Conservation (phyloP, 2,797 vertebrate species). For the Gambusia yucatana region DNA sequence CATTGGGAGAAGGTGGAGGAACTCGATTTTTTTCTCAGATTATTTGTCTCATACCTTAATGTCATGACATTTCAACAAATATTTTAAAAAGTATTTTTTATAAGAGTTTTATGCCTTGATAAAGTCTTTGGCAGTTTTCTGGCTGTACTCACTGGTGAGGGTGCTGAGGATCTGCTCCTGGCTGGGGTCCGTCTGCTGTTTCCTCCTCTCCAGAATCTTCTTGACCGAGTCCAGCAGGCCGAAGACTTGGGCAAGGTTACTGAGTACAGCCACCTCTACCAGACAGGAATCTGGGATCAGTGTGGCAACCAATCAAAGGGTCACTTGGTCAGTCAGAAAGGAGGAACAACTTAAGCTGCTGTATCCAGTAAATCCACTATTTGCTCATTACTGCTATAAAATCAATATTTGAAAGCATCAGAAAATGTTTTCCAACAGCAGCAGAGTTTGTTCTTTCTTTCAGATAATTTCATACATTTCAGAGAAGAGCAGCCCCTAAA, state of each 20-base stretch:
- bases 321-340: constrained; percentile 59
- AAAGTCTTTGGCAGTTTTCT: not conserved
- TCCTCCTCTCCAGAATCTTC: constrained; percentile 89
- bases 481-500: not conserved
- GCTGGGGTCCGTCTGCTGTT: constrained; percentile 88
- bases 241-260: constrained; percentile 94
- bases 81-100: too few relatives aligned
- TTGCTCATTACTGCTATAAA: not conserved
- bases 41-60: too few relatives aligned
- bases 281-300: constrained; percentile 77
- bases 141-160: constrained; percentile 83
- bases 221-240: constrained; percentile 93
- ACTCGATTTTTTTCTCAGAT: too few relatives aligned
- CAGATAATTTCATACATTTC: not conserved
- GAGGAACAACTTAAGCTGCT: constrained; percentile 50
- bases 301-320: constrained; percentile 65
- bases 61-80: too few relatives aligned
- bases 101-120: not conserved
- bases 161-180: constrained; percentile 89
- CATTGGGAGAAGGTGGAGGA: too few relatives aligned
- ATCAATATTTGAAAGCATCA: not conserved
- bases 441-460: constrained; percentile 58
- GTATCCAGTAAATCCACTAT: not conserved
- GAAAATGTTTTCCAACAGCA: constrained; percentile 18
- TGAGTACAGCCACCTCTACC: constrained; percentile 94